Evolutionary conservation across 2,113 vertebrate species (phyloP).

Genomic region (Eurystomus gularis): DNA sequence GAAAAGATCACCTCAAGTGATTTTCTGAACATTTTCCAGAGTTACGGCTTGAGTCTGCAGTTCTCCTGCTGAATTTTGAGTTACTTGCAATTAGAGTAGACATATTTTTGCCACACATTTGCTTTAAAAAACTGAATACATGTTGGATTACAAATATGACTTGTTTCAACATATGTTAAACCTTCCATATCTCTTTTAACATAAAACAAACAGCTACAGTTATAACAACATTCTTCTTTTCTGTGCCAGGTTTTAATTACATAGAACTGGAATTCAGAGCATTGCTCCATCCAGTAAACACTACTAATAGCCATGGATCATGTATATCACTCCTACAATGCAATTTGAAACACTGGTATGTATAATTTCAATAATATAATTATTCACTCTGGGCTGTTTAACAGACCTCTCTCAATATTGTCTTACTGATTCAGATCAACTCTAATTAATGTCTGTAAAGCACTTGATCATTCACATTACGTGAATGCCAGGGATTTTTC

Average conservation of each 20-base stretch:
- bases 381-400: not conserved
- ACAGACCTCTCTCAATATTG: not conserved
- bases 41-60: not conserved
- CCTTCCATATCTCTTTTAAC: not conserved
- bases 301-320: not conserved
- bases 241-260: conserved; percentile 15
- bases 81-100: not conserved
- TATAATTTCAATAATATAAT: not conserved
- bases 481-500: not conserved
- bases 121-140: not conserved
- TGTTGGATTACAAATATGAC: not conserved
- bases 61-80: not conserved
- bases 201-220: conserved; percentile 3
- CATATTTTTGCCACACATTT: not conserved
- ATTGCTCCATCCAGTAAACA: not conserved
- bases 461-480: not conserved
- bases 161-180: conserved; percentile 20
- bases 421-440: conserved; percentile 10
- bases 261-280: not conserved
- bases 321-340: not conserved
- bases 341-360: not conserved
- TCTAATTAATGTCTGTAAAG: conserved; percentile 28
- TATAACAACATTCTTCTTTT: not conserved
- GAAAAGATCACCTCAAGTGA: not conserved
- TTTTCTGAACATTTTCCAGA: not conserved